Conservation (phyloP, 37 sponge, comb jelly and placozoan species). For the Theonella swinhoei region DNA sequence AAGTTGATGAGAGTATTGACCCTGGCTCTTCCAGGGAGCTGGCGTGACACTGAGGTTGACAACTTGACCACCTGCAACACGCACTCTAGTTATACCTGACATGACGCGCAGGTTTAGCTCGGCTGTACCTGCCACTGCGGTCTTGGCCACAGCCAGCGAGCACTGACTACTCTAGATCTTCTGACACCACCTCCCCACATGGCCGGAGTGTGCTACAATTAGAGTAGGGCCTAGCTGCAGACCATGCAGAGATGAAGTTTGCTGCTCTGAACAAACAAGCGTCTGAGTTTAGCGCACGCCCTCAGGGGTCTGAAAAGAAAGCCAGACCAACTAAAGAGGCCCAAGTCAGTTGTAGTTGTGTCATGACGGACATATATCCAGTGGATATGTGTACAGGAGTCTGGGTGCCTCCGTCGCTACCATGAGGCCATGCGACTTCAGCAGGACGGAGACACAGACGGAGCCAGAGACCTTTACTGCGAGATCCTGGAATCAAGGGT, state of each 20-base stretch:
- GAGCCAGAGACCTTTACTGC: conserved; percentile 52
- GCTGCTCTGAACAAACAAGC: conserved; percentile 67
- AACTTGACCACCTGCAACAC: neutral
- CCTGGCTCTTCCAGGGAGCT: neutral
- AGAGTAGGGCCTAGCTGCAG: no score
- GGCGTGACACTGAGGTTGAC: neutral
- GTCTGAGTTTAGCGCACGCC: conserved; percentile 8
- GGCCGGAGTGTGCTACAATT: no score
- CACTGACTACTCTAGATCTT: neutral
- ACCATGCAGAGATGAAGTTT: conserved; percentile 59
- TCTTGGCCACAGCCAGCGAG: neutral
- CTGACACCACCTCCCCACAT: no score
- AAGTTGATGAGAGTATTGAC: conserved; percentile 69
- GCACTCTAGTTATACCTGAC: no score
- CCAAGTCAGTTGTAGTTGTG: conserved; percentile 56
- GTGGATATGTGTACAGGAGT: conserved; percentile 51
- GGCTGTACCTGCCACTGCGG: no score
- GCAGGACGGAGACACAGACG: conserved; percentile 47
- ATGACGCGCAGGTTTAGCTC: no score
- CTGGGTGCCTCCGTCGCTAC: conserved; percentile 59
- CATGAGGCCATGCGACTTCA: conserved; percentile 61
- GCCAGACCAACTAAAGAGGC: conserved; percentile 61
- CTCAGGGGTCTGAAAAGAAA: conserved; percentile 25
- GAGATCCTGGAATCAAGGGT: conserved; percentile 65
- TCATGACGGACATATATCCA: no score